A percentile compares a stretch with the other conserved stretches of the same genome.
phyloP scores from a whole-genome alignment of 2,113 vertebrate genomes.

The Barnardius zonarius region DNA sequence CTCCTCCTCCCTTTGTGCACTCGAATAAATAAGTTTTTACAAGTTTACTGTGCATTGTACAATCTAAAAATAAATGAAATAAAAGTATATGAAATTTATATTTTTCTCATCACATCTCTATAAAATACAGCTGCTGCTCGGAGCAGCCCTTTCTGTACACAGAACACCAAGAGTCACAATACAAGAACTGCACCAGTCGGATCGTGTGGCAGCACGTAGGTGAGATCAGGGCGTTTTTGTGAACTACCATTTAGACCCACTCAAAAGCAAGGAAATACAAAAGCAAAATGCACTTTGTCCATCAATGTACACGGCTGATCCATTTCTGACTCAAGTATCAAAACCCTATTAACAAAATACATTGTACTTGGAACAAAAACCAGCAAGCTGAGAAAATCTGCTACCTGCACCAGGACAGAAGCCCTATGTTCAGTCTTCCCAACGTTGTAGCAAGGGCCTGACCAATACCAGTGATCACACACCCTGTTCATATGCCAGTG shows the following conservation, averaged over 20 bases:
- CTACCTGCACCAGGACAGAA: not conserved
- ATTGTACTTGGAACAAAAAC: not conserved
- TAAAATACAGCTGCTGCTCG: slow-evolving; percentile 53
- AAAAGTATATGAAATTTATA: slow-evolving; percentile 52
- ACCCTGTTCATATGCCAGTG: not conserved
- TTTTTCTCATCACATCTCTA: slow-evolving; percentile 51
- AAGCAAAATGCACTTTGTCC: slow-evolving; percentile 27
- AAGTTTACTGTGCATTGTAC: slow-evolving; percentile 65
- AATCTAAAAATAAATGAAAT: slow-evolving; percentile 68
- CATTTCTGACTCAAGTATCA: slow-evolving; percentile 52
- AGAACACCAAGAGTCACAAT: slow-evolving; percentile 33
- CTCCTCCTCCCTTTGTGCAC: slow-evolving; percentile 31
- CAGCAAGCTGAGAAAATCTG: not conserved
- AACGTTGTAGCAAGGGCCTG: not conserved
- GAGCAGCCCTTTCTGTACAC: slow-evolving; percentile 56
- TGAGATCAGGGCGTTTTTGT: slow-evolving; percentile 7
- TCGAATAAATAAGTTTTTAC: slow-evolving; percentile 67
- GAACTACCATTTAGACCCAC: not conserved
- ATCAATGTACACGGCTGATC: not conserved
- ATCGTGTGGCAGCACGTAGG: not conserved
- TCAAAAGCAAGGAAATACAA: slow-evolving; percentile 10
- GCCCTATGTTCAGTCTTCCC: not conserved
- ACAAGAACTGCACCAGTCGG: not conserved
- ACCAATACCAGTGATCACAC: not conserved
- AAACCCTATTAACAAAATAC: slow-evolving; percentile 33